phyloP scores from a whole-genome alignment of 2,797 vertebrate genomes.

The Diceros bicornis region DNA sequence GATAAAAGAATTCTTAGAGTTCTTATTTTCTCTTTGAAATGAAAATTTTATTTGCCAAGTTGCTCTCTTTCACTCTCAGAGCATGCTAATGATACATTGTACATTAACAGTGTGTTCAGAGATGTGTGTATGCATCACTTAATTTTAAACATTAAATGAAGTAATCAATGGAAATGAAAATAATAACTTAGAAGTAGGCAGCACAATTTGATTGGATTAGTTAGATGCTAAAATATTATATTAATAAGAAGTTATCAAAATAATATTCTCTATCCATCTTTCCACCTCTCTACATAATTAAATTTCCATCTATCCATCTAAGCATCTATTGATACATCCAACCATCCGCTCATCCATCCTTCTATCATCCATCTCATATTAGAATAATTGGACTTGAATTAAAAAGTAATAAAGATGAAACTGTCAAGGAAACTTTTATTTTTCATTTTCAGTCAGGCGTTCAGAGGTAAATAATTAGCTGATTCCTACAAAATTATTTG shows the following conservation, averaged over 20 bases:
- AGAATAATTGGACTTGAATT: not conserved
- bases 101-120: not conserved
- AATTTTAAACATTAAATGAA: not conserved
- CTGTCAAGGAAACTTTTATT: not conserved
- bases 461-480: not conserved
- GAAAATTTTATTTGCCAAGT: conserved; percentile 31
- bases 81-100: not conserved
- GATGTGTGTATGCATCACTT: not conserved
- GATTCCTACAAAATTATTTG: not conserved
- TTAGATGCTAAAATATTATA: not conserved
- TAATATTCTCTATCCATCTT: not conserved
- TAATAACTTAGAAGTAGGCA: not conserved
- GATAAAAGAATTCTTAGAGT: conserved; percentile 60
- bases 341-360: not conserved
- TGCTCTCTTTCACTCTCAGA: not conserved
- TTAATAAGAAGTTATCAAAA: not conserved
- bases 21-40: conserved; percentile 56
- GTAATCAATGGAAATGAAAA: not conserved
- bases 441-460: not conserved
- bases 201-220: not conserved
- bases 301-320: not conserved
- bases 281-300: not conserved
- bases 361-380: not conserved
- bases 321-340: not conserved
- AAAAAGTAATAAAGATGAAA: not conserved